Evolutionary conservation across 1,140 invertebrate species (phyloP), one percentile per base, ranked within the genome.

Genomic region (Ceratina calcarata): DNA sequence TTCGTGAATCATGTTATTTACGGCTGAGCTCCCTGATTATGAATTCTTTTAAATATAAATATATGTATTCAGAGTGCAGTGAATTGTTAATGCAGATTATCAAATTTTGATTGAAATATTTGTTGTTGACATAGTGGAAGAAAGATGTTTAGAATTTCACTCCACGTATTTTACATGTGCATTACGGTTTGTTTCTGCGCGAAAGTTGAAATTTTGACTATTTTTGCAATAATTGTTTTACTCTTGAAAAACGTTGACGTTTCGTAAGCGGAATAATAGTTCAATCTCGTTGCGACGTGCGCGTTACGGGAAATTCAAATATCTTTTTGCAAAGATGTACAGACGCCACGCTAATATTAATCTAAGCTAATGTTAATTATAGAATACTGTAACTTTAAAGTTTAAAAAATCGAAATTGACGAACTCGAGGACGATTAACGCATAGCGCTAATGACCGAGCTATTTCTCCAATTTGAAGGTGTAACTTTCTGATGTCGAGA

Each of bases 51-150:
- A 65, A 45, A 45, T 45, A 65, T 45, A 66, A 27, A 20, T 53
- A 70, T n/a, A 62, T 72, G 55, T 72, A 76, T 76, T 49, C 22
- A 37, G 73, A 70, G 74, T 77, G 74, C 66, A 69, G 65, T 81
- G 80, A 78, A 78, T 81, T 81, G 75, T 81, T 81, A 24, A 78
- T 27, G 37, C 53, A n/a, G 45, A 69, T 81, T 64, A 64, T 20
- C 24, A 81, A 32, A 77, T 71, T 77, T 77, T 64, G 66, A 71
- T 76, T 81, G 16, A 51, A 69, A 24, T 66, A 81, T 78, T 81
- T 71, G 62, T 70, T 70, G 67, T 78, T 72, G 57, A 76, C 18
- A 1, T 57, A 74, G 27, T 45, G 37, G 27, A 45, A 66, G 20
- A 3, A 49, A 66, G 49, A 10, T 53, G 66, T 81, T 81, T 37